phyloP scores from a whole-genome alignment of 2,797 vertebrate species.

The Fundulus diaphanus region DNA sequence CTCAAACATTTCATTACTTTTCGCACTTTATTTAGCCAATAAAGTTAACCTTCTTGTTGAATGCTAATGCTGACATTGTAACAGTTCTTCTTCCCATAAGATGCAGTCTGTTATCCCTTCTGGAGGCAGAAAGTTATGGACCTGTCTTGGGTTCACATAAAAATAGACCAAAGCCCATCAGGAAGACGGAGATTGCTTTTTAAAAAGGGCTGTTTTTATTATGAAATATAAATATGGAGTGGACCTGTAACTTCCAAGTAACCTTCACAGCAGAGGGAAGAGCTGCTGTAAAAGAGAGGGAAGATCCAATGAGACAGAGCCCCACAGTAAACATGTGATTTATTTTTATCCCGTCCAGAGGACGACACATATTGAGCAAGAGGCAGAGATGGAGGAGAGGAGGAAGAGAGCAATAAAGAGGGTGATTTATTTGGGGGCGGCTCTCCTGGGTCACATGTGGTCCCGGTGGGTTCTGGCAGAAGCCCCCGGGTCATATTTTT shows the following conservation, averaged over 20 bases:
- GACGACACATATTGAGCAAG: conserved; percentile 63
- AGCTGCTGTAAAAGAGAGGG: conserved; percentile 11
- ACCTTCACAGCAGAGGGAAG: conserved; percentile 33
- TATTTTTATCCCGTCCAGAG: conserved; percentile 68
- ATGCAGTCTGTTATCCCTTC: not conserved
- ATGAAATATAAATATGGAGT: conserved; percentile 26
- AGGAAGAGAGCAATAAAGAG: conserved; percentile 72
- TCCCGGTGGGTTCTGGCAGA: conserved; percentile 70
- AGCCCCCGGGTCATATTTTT: conserved; percentile 80
- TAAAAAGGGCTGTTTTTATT: conserved; percentile 33
- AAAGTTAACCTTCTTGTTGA: not conserved
- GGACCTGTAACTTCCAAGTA: conserved; percentile 32
- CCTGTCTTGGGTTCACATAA: conserved; percentile 8
- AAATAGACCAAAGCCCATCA: conserved; percentile 18
- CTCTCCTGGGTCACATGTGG: conserved; percentile 74
- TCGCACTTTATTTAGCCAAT: not conserved
- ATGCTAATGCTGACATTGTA: not conserved
- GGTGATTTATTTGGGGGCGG: conserved; percentile 79
- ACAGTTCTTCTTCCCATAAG: not conserved
- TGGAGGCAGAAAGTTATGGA: conserved; percentile 14
- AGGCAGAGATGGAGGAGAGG: conserved; percentile 48
- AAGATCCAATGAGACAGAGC: conserved; percentile 13
- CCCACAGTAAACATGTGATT: conserved; percentile 75
- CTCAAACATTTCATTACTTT: not conserved
- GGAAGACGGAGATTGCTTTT: conserved; percentile 10